Conservation (phyloP, 1,140 invertebrate species). For the Brachionus calyciflorus region DNA sequence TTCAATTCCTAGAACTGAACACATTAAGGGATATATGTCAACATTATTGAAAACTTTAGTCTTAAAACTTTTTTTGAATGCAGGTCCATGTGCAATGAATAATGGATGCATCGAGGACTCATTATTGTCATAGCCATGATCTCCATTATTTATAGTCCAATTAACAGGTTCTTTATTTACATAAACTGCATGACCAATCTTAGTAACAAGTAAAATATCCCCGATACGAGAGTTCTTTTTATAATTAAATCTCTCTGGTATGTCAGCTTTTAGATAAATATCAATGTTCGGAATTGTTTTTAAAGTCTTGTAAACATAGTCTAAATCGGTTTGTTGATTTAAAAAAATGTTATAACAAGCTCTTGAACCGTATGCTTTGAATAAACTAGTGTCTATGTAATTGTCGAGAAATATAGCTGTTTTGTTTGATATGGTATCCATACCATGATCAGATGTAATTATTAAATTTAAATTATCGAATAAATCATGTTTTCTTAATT, state of each 20-base stretch:
- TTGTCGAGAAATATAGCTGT: conserved; percentile 35
- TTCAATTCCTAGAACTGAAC: conserved; percentile 9
- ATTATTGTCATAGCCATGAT: conserved; percentile 69
- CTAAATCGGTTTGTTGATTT: conserved; percentile 58
- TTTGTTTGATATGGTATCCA: conserved; percentile 38
- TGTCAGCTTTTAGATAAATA: conserved; percentile 65
- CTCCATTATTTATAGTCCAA: conserved; percentile 56
- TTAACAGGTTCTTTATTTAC: background rate
- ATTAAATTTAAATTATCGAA: conserved; percentile 51
- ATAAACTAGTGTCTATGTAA: conserved; percentile 10
- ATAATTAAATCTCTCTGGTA: conserved; percentile 66
- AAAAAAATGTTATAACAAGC: conserved; percentile 32
- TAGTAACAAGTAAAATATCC: conserved; percentile 49
- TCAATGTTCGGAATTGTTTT: conserved; percentile 61
- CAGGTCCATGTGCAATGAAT: conserved; percentile 70
- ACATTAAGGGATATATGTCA: conserved; percentile 66
- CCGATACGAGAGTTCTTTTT: conserved; percentile 64
- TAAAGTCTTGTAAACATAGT: conserved; percentile 64
- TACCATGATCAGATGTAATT: conserved; percentile 50
- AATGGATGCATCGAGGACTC: conserved; percentile 67
- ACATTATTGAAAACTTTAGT: conserved; percentile 66
- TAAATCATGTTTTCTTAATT: conserved; percentile 50
- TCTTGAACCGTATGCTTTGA: conserved; percentile 34
- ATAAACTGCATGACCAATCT: conserved; percentile 37
- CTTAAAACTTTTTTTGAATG: conserved; percentile 63